A percentile compares a stretch with the other conserved stretches of the same genome.
These are phyloP conservation scores for Brachionus plicatilis DNA, from an alignment of 1,140 invertebrate genomes.

Conservation along the genomic window DNA sequence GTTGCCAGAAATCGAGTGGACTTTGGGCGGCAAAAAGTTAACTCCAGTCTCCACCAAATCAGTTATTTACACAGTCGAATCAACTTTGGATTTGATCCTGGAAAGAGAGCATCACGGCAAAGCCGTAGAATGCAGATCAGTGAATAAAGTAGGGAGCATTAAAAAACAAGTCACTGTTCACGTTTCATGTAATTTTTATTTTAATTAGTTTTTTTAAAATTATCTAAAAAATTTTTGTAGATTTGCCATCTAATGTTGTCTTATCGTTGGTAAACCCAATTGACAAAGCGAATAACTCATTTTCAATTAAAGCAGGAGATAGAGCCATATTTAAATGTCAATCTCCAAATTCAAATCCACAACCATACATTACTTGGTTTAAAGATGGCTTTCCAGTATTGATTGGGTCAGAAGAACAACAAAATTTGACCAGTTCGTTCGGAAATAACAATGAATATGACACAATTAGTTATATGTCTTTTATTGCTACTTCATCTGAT, in stretches of 20 bases:
- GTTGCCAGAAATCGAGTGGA: conserved; percentile 33
- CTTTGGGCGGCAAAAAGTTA: background rate
- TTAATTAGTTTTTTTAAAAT: background rate
- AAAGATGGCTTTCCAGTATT: conserved; percentile 24
- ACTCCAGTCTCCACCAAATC: background rate
- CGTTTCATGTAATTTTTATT: conserved; percentile 35
- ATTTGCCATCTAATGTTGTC: conserved; percentile 21
- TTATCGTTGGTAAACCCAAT: background rate
- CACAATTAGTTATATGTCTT: conserved; percentile 33
- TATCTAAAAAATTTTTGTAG: background rate
- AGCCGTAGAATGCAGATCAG: background rate
- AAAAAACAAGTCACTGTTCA: background rate
- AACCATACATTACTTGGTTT: conserved; percentile 36
- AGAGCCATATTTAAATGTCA: background rate
- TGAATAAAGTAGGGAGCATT: conserved; percentile 20
- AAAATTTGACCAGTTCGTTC: conserved; percentile 20
- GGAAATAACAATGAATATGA: conserved; percentile 26
- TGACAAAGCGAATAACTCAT: background rate
- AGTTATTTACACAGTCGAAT: conserved; percentile 22
- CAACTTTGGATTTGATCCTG: conserved; percentile 5
- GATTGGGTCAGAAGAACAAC: conserved; percentile 18
- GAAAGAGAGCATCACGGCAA: conserved; percentile 25
- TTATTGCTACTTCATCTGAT: conserved; percentile 32
- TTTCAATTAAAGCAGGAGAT: background rate
- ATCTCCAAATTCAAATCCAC: conserved; percentile 38